Base-by-base conservation (phyloP, 2,797 vertebrate genomes). In the Gorsachius magnificus region DNA sequence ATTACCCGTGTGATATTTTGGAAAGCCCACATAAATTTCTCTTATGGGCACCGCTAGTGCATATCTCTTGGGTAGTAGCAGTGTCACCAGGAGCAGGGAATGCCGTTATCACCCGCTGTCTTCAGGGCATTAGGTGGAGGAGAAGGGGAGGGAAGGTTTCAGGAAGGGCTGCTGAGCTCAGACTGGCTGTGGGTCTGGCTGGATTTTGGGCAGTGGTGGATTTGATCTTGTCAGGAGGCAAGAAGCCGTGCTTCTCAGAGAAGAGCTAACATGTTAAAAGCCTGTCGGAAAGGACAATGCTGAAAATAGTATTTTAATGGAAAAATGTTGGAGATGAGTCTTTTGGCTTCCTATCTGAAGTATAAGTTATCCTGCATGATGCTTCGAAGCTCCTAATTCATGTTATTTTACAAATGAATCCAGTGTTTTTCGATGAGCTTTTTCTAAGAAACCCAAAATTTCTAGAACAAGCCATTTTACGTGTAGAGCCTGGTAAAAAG, bases 21-120 rank as follows among this genome's bases (percentile, higher is more conserved):
- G 14, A 6, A 84, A 63, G 19, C 18, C 19, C 10, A 19, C 13
- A 3, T 45, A 29, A 45, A 22, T 66, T 46, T 68, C 69, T 83
- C 38, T 14, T 33, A 10, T 4, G 9, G 21, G 35, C 16, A 36
- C 11, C 0, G 0, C 61, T 22, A 20, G 17, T 68, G 9, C 2
- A 1, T 56, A 2, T 53, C 28, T 57, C 11, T 77, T 21, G 35
- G 8, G 43, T 1, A n/a, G 35, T 17, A 77, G 24, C 38, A n/a
- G 6, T 46, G 35, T 77, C 63, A 57, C 9, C 18, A 25, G 51
- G 22, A 70, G 38, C 38, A 36, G n/a, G 21, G 21, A 81, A 5
- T 65, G 36, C 18, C 24, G 5, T 77, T 83, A 17, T 16, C 3
- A 1, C 12, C 35, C 48, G 11, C 28, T 3, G 17, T 63, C 33